phyloP scores from a whole-genome alignment of 2,113 vertebrate genomes.

The human (Homo sapiens) region GRCh38 chr4:90460501-90461000 shows the following conservation, averaged over 20 bases:
- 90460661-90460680: neutral
- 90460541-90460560: neutral
- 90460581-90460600: neutral
- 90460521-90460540: neutral
- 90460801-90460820: neutral
- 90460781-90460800: neutral
- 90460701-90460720: neutral
- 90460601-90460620: neutral
- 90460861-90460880: neutral
- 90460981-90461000: neutral
- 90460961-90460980: neutral
- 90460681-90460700: neutral
- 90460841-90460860: neutral
- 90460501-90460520: neutral
- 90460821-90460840: neutral
- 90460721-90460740: neutral
- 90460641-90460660: neutral
- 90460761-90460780: neutral
- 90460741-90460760: neutral
- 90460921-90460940: neutral
- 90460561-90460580: conserved; percentile 12
- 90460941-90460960: neutral
- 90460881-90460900: neutral
- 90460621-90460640: neutral
- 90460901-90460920: neutral